Percentiles rank a stretch among this genome's conserved stretches.
These are phyloP conservation scores for Drosophila cyrtoloma DNA, from an alignment of 2,888 invertebrate species.

Conservation along the genomic window DNA sequence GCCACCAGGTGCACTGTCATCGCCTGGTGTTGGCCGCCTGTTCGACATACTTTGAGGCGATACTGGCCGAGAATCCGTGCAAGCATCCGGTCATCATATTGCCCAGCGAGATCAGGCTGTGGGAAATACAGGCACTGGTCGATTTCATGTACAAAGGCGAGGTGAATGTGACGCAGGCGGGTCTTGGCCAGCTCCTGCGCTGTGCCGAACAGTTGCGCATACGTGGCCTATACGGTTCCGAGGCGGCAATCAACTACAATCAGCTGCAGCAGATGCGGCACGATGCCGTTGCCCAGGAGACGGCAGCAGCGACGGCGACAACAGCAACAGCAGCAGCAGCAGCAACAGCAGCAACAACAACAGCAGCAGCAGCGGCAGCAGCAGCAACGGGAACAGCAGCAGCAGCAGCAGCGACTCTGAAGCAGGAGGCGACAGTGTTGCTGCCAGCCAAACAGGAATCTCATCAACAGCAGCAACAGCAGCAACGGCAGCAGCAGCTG, in stretches of 20 bases:
- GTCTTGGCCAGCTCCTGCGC: conserved; percentile 91
- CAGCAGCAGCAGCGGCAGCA: not conserved
- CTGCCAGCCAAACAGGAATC: not conserved
- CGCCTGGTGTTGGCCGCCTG: conserved; percentile 94
- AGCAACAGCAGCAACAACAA: not conserved
- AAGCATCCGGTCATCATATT: conserved; percentile 93
- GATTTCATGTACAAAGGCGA: conserved; percentile 97
- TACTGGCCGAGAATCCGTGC: conserved; percentile 93
- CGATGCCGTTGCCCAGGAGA: conserved; percentile 32
- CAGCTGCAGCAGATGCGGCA: conserved; percentile 79
- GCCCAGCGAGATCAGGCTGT: conserved; percentile 93
- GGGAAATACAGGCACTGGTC: conserved; percentile 94
- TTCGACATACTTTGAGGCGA: conserved; percentile 92
- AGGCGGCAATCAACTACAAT: conserved; percentile 84
- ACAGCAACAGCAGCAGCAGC: not conserved
- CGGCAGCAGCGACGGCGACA: conserved; percentile 22
- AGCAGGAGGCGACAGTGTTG: not conserved
- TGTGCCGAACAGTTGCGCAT: conserved; percentile 94
- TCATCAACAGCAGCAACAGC: conserved; percentile 12
- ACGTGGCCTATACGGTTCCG: conserved; percentile 87
- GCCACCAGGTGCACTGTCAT: conserved; percentile 92
- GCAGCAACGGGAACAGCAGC: conserved; percentile 12
- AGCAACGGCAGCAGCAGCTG: conserved; percentile 5
- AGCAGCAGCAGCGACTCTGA: not conserved
- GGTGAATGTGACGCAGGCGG: conserved; percentile 94